Evolutionary conservation across 2,888 invertebrate species (phyloP).

Genomic region (Philereme transversata): DNA sequence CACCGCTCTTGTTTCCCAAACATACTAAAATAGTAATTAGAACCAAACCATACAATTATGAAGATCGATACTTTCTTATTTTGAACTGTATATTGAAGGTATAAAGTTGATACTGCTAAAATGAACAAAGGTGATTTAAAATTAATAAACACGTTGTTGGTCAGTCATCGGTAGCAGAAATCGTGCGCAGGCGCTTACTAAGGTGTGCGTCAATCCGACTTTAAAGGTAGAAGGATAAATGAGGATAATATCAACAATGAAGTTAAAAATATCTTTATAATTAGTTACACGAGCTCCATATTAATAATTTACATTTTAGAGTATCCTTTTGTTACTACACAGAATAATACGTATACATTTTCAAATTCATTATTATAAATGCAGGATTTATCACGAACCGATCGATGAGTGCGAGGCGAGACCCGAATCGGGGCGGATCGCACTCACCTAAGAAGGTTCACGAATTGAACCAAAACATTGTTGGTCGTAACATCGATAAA

Average conservation of each 20-base stretch:
- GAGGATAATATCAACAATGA: slow-evolving; percentile 16
- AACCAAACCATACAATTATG: slow-evolving; percentile 23
- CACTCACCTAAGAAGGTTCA: too few relatives aligned
- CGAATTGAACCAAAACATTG: too few relatives aligned
- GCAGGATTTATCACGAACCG: too few relatives aligned
- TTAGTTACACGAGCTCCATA: background rate
- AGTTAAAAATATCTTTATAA: slow-evolving; percentile 9
- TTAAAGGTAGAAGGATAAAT: slow-evolving; percentile 24
- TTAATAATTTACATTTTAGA: too few relatives aligned
- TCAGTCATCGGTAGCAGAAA: slow-evolving; percentile 51
- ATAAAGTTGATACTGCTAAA: slow-evolving; percentile 21
- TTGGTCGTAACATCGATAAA: too few relatives aligned
- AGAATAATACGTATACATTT: too few relatives aligned
- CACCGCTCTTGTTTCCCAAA: slow-evolving; percentile 29
- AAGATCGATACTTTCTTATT: slow-evolving; percentile 13
- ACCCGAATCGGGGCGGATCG: too few relatives aligned
- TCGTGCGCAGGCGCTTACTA: slow-evolving; percentile 40
- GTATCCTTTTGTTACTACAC: too few relatives aligned
- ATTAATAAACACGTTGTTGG: slow-evolving; percentile 41
- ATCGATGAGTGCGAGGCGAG: too few relatives aligned
- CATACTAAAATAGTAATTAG: slow-evolving; percentile 27
- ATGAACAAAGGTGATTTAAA: slow-evolving; percentile 22
- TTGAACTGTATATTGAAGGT: slow-evolving; percentile 6
- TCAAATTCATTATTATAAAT: too few relatives aligned
- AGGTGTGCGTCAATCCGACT: slow-evolving; percentile 35